Evolutionary conservation across 2,113 vertebrate genomes (phyloP), one percentile per base, ranked within the genome.

Genomic region (Tetraodon nigroviridis): DNA sequence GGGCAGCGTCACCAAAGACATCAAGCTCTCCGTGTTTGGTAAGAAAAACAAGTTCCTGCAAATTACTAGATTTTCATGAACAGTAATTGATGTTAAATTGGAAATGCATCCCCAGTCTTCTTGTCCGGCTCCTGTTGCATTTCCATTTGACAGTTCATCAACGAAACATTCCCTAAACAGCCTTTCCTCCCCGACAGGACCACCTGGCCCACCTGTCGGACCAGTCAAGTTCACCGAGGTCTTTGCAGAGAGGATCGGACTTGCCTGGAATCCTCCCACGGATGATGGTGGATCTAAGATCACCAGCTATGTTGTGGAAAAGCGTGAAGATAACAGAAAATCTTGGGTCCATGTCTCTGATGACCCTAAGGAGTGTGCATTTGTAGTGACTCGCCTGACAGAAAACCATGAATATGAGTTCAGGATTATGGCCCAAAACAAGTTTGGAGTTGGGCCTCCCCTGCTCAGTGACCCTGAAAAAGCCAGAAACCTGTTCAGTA

Each of bases 351-450:
- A 83, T 0, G 94, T 98, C 60, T 92, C 96, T 68, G 95, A 89
- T 20, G 93, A 98, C 62, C 93, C 93, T 22, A 96, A 95, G 58
- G 95, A 98, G 63, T 98, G 95, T n/a, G 85, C 84, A 5, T 98
- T 94, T 55, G 93, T 94, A 52, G 85, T 99, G 71, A 96, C 92
- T 50, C 93, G 95, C 19, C 57, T 99, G 64, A 90, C 97, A 4
- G 97, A 99, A 89, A 95, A 93, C 47, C 96, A 98, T 58, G 92
- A 96, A 67, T 99, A 99, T 37, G 92, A 96, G 61, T 99, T 99
- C 90, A 91, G 95, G 55, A 90, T 99, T 80, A 95, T 93, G 94
- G 97, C 97, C 58, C 95, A 99, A 79, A 99, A 99, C 78, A 98
- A 98, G 87, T 99, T 92, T 0, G 97, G 97, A 59, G 80, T 94